These are phyloP conservation scores for Aplysia californica DNA, from an alignment of 1,140 invertebrate genomes.

Conservation along the genomic window DNA sequence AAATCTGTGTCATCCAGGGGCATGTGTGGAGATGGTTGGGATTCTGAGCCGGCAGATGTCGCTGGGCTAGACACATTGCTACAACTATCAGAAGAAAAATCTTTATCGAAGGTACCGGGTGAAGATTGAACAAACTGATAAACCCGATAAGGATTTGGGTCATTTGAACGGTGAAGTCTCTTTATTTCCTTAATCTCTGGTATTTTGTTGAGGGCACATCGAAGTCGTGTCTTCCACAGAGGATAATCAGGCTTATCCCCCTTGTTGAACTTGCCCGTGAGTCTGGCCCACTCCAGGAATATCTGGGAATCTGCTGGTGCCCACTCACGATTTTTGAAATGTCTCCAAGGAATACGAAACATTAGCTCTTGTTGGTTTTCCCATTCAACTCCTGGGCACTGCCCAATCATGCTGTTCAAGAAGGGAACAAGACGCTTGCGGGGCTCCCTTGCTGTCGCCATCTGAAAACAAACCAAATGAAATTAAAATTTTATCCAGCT, in stretches of 20 bases:
- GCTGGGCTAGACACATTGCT: background rate
- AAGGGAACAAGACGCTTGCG: conserved; percentile 12
- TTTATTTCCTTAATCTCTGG: conserved; percentile 14
- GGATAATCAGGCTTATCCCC: conserved; percentile 13
- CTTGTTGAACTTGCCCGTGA: conserved; percentile 9
- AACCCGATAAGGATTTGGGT: conserved; percentile 17
- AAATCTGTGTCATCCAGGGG: background rate
- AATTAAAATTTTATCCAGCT: no score
- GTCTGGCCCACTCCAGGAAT: conserved; percentile 21
- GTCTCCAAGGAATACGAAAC: conserved; percentile 22
- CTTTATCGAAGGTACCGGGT: background rate
- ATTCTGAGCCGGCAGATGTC: no score
- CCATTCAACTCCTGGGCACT: conserved; percentile 15
- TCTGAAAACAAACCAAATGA: no score
- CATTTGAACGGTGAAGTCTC: background rate
- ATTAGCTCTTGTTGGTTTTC: conserved; percentile 14
- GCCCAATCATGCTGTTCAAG: conserved; percentile 4
- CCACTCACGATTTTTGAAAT: conserved; percentile 17
- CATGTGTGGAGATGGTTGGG: background rate
- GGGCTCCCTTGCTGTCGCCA: no score
- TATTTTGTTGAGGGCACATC: conserved; percentile 22
- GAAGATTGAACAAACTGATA: conserved; percentile 14
- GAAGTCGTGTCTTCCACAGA: conserved; percentile 18
- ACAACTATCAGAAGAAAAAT: background rate
- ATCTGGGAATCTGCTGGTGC: conserved; percentile 10